phyloP scores from a whole-genome alignment of 2,888 invertebrate species.

The Latrodectus elegans region DNA sequence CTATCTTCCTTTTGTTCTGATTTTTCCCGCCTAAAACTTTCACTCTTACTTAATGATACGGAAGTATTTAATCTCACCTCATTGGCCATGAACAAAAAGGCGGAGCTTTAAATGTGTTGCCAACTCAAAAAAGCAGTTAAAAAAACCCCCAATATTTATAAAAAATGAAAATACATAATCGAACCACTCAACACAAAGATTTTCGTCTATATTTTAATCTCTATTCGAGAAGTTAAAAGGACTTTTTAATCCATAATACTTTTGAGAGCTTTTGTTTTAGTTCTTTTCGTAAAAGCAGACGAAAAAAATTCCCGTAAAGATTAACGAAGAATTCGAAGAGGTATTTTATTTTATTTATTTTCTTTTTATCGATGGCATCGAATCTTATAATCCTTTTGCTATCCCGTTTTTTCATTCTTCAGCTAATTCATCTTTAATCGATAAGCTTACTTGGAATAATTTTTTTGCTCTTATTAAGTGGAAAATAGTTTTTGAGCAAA shows the following conservation, averaged over 20 bases:
- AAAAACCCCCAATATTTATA: constrained; percentile 7
- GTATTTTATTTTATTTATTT: no score
- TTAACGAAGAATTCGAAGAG: constrained; percentile 52
- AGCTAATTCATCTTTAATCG: constrained; percentile 54
- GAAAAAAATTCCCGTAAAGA: constrained; percentile 36
- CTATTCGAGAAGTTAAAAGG: constrained; percentile 54
- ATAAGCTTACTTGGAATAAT: constrained; percentile 24
- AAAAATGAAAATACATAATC: constrained; percentile 48
- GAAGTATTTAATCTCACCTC: constrained; percentile 61
- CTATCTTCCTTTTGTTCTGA: constrained; percentile 45
- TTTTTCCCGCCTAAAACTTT: constrained; percentile 48
- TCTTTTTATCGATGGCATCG: constrained; percentile 43
- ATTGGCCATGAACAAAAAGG: constrained; percentile 56
- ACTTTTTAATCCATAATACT: constrained; percentile 45
- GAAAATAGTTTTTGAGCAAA: constrained; percentile 2
- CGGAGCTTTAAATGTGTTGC: constrained; percentile 42
- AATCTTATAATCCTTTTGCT: constrained; percentile 51
- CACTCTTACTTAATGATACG: constrained; percentile 51
- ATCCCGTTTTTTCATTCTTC: constrained; percentile 16
- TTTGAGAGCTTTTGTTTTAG: constrained; percentile 32
- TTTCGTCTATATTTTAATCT: constrained; percentile 66
- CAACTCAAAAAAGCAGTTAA: constrained; percentile 25
- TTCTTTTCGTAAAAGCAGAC: constrained; percentile 1
- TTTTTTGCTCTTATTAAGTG: not conserved
- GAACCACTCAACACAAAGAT: constrained; percentile 62